Conservation (phyloP, 2,113 vertebrate species). For the Neogobius melanostomus region DNA sequence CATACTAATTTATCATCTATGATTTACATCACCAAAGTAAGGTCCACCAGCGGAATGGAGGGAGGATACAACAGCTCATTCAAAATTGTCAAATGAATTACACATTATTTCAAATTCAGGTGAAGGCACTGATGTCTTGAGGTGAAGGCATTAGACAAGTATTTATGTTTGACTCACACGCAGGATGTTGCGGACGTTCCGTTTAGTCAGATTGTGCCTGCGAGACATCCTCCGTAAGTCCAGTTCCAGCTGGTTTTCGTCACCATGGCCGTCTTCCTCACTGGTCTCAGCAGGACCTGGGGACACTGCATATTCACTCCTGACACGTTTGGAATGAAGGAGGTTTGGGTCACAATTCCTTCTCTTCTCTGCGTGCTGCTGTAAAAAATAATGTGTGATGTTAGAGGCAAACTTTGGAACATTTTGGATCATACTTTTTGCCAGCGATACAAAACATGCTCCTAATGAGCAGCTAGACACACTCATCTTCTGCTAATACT, state of each 20-base stretch:
- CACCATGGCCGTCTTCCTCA: slow-evolving; percentile 79
- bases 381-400: not conserved
- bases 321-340: not conserved
- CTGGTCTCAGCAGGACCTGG: slow-evolving; percentile 55
- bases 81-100: not conserved
- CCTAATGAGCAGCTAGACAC: not conserved
- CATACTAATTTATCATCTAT: not conserved
- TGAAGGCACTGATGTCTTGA: not conserved
- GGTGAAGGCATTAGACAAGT: not conserved
- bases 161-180: slow-evolving; percentile 79
- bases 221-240: slow-evolving; percentile 88
- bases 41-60: no score
- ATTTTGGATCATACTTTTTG: no score
- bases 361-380: not conserved
- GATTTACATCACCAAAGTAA: not conserved
- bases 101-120: not conserved
- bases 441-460: not conserved
- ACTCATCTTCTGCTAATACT: no score
- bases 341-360: not conserved
- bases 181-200: slow-evolving; percentile 91
- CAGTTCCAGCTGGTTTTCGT: slow-evolving; percentile 77
- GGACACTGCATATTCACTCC: not conserved
- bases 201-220: slow-evolving; percentile 87
- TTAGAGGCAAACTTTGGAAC: no score
- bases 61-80: no score